A percentile compares a stretch with the other conserved stretches of the same genome.
These are phyloP conservation scores for Brenthis daphne DNA, from an alignment of 2,888 invertebrate species.

Conservation along the genomic window DNA sequence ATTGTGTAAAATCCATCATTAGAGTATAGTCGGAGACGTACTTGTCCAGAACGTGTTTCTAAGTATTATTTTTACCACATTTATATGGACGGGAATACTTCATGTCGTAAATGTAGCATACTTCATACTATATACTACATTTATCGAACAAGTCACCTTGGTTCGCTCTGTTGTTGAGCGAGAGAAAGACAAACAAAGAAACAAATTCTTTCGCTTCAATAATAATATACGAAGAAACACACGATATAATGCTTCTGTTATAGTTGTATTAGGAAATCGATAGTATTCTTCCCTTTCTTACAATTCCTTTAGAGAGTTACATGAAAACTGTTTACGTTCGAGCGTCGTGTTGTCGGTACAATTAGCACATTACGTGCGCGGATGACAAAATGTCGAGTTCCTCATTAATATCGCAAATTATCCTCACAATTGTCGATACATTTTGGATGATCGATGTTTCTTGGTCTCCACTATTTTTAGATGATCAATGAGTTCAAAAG, in stretches of 20 bases:
- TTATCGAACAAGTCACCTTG: no score
- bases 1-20: conserved; percentile 8
- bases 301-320: conserved; percentile 9
- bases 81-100: no score
- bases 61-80: no score
- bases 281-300: background rate
- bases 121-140: no score
- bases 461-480: background rate
- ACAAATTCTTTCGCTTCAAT: no score
- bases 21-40: background rate
- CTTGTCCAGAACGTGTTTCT: no score
- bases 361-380: conserved; percentile 40
- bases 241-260: no score
- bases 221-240: no score
- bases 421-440: conserved; percentile 15
- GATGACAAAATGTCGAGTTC: conserved; percentile 51
- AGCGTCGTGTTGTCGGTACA: conserved; percentile 9
- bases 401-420: conserved; percentile 46
- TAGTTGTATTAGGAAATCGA: background rate
- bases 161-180: no score
- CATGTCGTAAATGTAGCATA: no score
- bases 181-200: no score
- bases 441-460: conserved; percentile 4
- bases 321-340: background rate
- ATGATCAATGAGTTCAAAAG: background rate